A percentile compares a stretch with the other conserved stretches of the same genome.
These are phyloP conservation scores for Ptilorrhoa leucosticta DNA, from an alignment of 2,113 vertebrate species.

Conservation along the genomic window DNA sequence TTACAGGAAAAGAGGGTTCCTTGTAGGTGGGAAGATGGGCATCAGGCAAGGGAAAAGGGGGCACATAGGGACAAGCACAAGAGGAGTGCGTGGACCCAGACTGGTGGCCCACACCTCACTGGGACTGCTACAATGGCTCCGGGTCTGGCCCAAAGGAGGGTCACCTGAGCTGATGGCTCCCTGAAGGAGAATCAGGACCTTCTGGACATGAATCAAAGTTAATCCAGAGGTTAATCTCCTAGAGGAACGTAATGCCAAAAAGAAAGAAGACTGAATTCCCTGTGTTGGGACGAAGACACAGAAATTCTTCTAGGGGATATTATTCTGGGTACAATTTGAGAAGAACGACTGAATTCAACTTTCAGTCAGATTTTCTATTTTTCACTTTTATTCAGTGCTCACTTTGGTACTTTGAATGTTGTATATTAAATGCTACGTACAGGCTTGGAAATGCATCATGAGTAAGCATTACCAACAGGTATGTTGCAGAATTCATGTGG, in stretches of 20 bases:
- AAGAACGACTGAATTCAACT: not conserved
- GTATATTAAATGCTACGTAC: not conserved
- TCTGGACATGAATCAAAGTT: not conserved
- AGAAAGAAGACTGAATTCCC: not conserved
- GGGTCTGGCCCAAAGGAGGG: not conserved
- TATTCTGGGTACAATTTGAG: not conserved
- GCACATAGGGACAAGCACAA: not conserved
- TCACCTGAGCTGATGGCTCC: not conserved
- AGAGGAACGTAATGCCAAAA: not conserved
- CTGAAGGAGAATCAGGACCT: not conserved
- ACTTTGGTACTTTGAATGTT: not conserved
- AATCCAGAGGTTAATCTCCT: not conserved
- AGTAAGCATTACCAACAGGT: not conserved
- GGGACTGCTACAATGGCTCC: not conserved
- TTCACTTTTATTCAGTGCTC: not conserved
- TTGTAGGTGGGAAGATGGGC: not conserved
- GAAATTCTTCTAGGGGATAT: not conserved
- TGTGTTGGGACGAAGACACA: not conserved
- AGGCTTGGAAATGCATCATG: not conserved
- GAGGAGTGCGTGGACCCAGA: not conserved
- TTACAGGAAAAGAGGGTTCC: not conserved
- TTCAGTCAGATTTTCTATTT: not conserved
- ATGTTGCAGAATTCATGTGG: not conserved
- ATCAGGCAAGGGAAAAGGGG: not conserved
- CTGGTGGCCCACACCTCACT: not conserved